These are phyloP conservation scores for Symphodus melops DNA, from an alignment of 2,113 vertebrate genomes.

Conservation along the genomic window DNA sequence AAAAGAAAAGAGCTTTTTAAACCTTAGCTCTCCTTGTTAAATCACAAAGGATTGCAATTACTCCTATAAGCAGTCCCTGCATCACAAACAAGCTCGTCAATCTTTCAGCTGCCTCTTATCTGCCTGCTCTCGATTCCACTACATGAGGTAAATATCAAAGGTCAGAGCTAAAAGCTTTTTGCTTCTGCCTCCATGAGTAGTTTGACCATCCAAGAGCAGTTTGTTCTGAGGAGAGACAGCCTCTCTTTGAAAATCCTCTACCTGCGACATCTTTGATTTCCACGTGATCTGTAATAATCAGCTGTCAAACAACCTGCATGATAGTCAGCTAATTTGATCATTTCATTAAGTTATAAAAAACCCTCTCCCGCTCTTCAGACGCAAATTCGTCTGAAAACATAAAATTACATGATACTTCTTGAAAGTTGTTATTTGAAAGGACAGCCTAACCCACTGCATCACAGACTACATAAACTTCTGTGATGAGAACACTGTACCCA, in stretches of 20 bases:
- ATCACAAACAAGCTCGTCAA: slow-evolving; percentile 46
- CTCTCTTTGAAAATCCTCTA: slow-evolving; percentile 19
- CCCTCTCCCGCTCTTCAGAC: slow-evolving; percentile 6
- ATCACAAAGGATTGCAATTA: slow-evolving; percentile 37
- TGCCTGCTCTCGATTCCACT: slow-evolving; percentile 42
- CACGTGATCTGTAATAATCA: slow-evolving; percentile 5
- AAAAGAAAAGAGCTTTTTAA: slow-evolving; percentile 40
- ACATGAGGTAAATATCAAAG: slow-evolving; percentile 57
- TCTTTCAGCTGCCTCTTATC: slow-evolving; percentile 53
- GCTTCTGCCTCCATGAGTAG: slow-evolving; percentile 46
- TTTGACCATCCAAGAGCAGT: slow-evolving; percentile 42
- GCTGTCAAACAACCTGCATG: slow-evolving; percentile 23
- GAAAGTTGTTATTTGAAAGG: background rate
- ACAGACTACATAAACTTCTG: too few species aligned
- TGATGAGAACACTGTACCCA: too few species aligned
- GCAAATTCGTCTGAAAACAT: slow-evolving; percentile 22
- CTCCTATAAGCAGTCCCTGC: slow-evolving; percentile 26
- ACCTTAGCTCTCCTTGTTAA: slow-evolving; percentile 54
- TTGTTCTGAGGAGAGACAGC: slow-evolving; percentile 34
- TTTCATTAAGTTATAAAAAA: slow-evolving; percentile 9
- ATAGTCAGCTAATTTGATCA: slow-evolving; percentile 25
- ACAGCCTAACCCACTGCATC: too few species aligned
- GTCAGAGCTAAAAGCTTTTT: slow-evolving; percentile 70
- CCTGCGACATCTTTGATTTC: slow-evolving; percentile 36
- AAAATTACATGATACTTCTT: slow-evolving; percentile 25